Evolutionary conservation across 2,888 invertebrate genomes (phyloP), one percentile per base, ranked within the genome.

Genomic region (Diplazon laetatorius): DNA sequence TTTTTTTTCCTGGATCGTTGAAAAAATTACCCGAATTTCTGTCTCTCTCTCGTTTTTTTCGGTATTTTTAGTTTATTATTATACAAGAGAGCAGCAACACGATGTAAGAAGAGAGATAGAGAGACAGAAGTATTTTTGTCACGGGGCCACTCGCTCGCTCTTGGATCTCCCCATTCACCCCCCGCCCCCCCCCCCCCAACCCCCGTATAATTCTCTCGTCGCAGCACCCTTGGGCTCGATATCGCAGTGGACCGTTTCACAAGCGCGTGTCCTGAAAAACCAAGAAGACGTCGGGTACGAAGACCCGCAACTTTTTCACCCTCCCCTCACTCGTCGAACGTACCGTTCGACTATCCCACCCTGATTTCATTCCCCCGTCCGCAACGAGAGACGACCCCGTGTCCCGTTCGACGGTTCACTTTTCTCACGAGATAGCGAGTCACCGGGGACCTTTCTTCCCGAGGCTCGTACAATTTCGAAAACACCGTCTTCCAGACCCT

Each of bases 381-480:
- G 75, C 81, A 82, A 79, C 76, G 76, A 75, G 75, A 80, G 81
- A 79, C 76, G 76, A 75, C 65, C 55, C 37, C 76, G 52, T 60
- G 55, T 62, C 46, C 12, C 50, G 16, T 16, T 44, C 57, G 30
- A 59, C 65, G 30, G n/a, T 70, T 76, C 57, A 72, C 50, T 25
- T 55, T 57, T 59, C 73, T 78, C 46, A 44, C 50, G 46, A 68
- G 83, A 84, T 86, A 81, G 78, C 83, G 78, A 81, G 80, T 76
- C 86, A 85, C 86, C 74, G 75, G 87, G 88, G 88, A 89, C 89
- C 90, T 91, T 92, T 92, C 91, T 91, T 90, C 90, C n/a, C n/a
- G 35, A 30, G 86, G 88, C 87, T 87, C 88, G 89, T 91, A 89
- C 92, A 92, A 92, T 92, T 92, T 92, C 91, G 90, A 91, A 91